A percentile compares a stretch with the other conserved stretches of the same genome.
Evolutionary conservation across 1,140 invertebrate genomes (phyloP).

Genomic region (Drosophila orosa): DNA sequence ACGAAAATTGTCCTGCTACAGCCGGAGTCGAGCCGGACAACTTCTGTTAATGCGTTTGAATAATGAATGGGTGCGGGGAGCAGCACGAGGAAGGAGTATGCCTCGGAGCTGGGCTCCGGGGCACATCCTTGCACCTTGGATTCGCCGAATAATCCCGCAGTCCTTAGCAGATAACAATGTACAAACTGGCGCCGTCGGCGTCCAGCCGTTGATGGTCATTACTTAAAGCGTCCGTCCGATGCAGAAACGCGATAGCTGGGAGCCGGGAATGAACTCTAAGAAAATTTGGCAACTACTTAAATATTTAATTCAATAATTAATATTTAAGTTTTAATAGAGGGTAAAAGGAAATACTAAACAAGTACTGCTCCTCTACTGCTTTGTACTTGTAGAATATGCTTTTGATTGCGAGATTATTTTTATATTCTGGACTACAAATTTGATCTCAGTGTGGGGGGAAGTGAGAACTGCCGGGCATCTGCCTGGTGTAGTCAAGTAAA

Average conservation of each 20-base stretch:
- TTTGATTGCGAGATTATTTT: neutral
- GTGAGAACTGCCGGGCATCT: conserved; percentile 49
- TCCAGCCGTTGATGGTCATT: conserved; percentile 66
- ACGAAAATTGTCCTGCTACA: conserved; percentile 62
- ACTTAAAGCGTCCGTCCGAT: conserved; percentile 68
- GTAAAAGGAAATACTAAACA: neutral
- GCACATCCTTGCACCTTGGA: conserved; percentile 53
- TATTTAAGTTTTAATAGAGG: neutral
- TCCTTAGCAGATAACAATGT: conserved; percentile 63
- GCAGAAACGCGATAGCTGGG: conserved; percentile 46
- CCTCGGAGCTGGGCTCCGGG: neutral
- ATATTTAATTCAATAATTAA: conserved; percentile 5
- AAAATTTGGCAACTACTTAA: neutral
- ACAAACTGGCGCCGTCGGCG: conserved; percentile 73
- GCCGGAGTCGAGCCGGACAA: conserved; percentile 64
- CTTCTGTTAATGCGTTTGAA: conserved; percentile 79
- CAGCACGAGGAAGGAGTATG: neutral
- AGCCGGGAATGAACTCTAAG: conserved; percentile 15
- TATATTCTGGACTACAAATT: neutral
- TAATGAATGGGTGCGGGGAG: conserved; percentile 66
- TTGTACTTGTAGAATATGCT: neutral
- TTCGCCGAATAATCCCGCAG: conserved; percentile 28
- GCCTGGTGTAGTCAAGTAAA: conserved; percentile 48
- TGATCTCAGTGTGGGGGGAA: conserved; percentile 14
- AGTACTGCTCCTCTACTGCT: too few species aligned